Percentiles rank a stretch among this genome's conserved stretches.
These are phyloP conservation scores for Aptenodytes forsteri DNA, from an alignment of 2,113 vertebrate species.

Conservation along the genomic window DNA sequence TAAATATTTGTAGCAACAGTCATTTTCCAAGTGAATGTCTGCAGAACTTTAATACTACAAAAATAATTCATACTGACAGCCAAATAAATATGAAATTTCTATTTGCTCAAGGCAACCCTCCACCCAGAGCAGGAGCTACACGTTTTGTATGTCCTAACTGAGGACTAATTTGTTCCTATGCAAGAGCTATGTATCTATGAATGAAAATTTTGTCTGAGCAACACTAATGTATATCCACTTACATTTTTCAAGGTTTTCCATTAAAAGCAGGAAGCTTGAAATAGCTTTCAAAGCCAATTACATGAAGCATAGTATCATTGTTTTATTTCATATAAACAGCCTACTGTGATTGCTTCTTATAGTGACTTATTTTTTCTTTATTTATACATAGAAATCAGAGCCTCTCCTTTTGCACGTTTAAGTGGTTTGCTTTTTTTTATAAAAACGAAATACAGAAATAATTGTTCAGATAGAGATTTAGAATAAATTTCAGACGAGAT, in stretches of 20 bases:
- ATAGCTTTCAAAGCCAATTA: neutral
- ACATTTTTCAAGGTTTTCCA: neutral
- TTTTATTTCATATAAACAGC: neutral
- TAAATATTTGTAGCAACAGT: neutral
- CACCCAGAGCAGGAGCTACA: neutral
- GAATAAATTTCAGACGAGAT: neutral
- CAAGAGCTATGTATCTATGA: accelerated
- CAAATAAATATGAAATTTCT: neutral
- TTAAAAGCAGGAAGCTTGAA: neutral
- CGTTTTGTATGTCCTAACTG: accelerated
- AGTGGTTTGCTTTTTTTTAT: neutral
- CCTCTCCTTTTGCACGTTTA: neutral
- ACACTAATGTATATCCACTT: neutral
- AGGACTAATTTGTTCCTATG: neutral
- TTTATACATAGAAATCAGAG: neutral
- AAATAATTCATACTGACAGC: too few species aligned
- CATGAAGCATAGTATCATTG: neutral
- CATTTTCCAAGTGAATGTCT: neutral
- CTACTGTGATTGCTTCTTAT: too few species aligned
- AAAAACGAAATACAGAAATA: neutral
- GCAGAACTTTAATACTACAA: neutral
- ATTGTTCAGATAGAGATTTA: neutral
- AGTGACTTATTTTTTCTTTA: too few species aligned
- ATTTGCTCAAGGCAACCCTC: neutral
- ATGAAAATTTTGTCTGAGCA: neutral